Conservation (phyloP, 2,113 vertebrate species). For the Anhinga rufa region DNA sequence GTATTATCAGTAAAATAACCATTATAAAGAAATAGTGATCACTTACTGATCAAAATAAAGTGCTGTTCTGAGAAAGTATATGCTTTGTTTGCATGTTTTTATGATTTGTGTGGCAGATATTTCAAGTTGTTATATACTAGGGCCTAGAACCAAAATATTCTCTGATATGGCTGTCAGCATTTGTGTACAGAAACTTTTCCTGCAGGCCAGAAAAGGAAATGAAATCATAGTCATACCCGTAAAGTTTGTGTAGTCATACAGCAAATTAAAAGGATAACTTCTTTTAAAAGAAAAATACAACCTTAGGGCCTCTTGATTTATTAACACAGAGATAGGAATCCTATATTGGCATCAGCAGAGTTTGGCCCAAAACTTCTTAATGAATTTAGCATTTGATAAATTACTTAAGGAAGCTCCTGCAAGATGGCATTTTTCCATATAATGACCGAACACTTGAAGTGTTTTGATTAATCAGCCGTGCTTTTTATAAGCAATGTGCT, state of each 20-base stretch:
- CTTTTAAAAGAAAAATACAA: neutral
- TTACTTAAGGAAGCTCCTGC: neutral
- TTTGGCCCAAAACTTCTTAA: neutral
- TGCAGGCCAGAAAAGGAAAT: neutral
- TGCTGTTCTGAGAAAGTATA: neutral
- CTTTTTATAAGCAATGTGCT: neutral
- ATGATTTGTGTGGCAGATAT: neutral
- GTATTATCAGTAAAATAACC: neutral
- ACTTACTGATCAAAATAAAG: neutral
- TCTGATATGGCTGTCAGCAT: neutral
- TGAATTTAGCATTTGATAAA: neutral
- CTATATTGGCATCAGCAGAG: neutral
- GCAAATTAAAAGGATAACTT: neutral
- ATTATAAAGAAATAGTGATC: neutral
- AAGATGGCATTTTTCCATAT: neutral
- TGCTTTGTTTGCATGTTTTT: neutral
- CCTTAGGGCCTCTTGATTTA: neutral
- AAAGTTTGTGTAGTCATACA: neutral
- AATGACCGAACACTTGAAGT: neutral
- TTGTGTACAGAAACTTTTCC: neutral
- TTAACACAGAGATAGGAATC: neutral
- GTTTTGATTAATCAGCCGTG: neutral
- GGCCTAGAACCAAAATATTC: neutral
- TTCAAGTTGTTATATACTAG: neutral
- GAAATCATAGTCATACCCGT: neutral